Percentiles rank a stretch among this genome's conserved stretches.
These are phyloP conservation scores for Ptilonorhynchus violaceus DNA, from an alignment of 2,113 vertebrate genomes.

Conservation along the genomic window DNA sequence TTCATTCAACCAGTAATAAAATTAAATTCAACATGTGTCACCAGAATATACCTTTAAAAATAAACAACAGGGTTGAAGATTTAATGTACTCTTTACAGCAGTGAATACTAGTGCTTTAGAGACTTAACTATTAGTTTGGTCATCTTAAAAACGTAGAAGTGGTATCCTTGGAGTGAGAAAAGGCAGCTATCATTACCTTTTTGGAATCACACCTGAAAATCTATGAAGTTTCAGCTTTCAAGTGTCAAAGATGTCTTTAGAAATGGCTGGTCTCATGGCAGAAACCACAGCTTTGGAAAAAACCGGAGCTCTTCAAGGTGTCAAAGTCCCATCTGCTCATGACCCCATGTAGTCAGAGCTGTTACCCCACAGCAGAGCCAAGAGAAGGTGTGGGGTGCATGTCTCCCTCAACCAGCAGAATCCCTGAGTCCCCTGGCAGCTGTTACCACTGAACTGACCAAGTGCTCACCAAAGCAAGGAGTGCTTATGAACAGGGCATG, in stretches of 20 bases:
- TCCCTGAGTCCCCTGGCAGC: not conserved
- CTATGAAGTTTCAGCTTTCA: not conserved
- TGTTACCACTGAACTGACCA: not conserved
- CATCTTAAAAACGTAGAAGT: not conserved
- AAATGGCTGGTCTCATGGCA: not conserved
- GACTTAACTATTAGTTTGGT: not conserved
- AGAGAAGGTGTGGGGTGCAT: not conserved
- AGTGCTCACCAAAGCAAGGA: not conserved
- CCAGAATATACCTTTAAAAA: not conserved
- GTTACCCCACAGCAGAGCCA: not conserved
- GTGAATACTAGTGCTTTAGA: not conserved
- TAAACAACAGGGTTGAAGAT: not conserved
- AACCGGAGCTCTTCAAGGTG: not conserved
- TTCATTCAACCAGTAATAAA: not conserved
- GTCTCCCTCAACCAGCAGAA: not conserved
- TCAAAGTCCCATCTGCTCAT: not conserved
- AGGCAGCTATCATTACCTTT: not conserved
- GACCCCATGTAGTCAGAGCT: rapidly evolving
- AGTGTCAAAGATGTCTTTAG: not conserved
- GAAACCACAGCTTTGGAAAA: not conserved
- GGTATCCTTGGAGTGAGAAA: not conserved
- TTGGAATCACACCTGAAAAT: not conserved
- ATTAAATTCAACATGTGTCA: not conserved
- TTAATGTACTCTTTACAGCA: not conserved
- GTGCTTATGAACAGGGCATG: not conserved